These are phyloP conservation scores for Trochalopteron elliotii DNA, from an alignment of 2,113 vertebrate species.

Conservation along the genomic window DNA sequence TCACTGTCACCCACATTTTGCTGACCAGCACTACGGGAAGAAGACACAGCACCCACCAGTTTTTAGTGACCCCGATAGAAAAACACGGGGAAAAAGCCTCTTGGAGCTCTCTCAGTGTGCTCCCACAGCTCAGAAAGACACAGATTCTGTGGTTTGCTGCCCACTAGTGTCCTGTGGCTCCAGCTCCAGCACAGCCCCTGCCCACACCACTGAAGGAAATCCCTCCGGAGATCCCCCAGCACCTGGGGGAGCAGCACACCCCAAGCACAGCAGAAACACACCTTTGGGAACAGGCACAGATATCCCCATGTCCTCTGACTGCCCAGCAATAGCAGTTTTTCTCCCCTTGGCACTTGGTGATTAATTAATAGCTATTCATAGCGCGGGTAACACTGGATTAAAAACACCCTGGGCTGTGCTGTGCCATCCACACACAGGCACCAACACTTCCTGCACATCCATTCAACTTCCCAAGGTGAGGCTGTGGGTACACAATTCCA, in stretches of 20 bases:
- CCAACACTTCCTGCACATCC: neutral
- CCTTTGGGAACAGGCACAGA: neutral
- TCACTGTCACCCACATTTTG: rapidly evolving
- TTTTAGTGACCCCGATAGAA: neutral
- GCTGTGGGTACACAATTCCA: neutral
- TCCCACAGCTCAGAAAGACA: neutral
- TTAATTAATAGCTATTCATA: neutral
- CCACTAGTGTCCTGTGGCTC: conserved; percentile 74
- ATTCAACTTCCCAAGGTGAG: neutral
- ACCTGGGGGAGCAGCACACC: neutral
- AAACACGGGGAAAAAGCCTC: neutral
- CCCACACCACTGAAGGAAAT: neutral
- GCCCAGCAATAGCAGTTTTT: neutral
- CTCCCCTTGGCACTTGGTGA: neutral
- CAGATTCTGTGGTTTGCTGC: conserved; percentile 72
- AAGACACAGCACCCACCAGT: neutral
- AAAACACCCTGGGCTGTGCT: neutral
- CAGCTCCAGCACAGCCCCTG: neutral
- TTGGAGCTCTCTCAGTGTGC: neutral
- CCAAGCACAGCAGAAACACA: neutral
- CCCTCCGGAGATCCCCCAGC: neutral
- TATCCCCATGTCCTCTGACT: neutral
- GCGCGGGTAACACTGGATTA: neutral
- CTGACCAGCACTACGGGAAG: rapidly evolving
- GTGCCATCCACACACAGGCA: neutral